Base-by-base conservation (phyloP, 2,113 vertebrate genomes). In the Eulemur macaco region DNA sequence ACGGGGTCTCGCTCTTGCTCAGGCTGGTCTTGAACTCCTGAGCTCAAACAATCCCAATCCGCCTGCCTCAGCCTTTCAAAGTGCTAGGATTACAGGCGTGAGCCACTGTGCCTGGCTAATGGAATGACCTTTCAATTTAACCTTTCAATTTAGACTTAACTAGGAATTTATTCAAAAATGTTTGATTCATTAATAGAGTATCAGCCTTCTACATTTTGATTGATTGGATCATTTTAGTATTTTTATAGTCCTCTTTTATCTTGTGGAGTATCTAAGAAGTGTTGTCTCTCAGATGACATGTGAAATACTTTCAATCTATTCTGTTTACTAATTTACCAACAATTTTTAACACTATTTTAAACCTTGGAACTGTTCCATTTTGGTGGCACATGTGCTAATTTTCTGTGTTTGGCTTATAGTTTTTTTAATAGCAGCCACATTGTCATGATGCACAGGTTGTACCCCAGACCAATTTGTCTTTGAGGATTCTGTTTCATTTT, bases 271-370 rank as follows among this genome's bases (percentile, higher is more conserved):
- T 14, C 60, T 3, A 73, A 68, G 63, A 84, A 80, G 63, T 60
- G 3, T 29, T 50, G 31, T 89, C 58, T 93, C 23, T 76, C 73
- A 50, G 56, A 25, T 93, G 45, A 84, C 25, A 17, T 37, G 29
- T 66, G 60, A 93, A 87, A 85, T 84, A 29, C 31, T 89, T 54
- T 54, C 47, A 94, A 60, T 85, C 17, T 56, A 69, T 88, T 93
- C 68, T 94, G 11, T 89, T 76, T 81, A 15, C 9, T 23, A 74
- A 69, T 95, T 66, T 78, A n/a, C 20, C 27, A 52, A 21, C 3
- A 66, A 1, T 56, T 58, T 90, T 91, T 83, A 77, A n/a, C 54
- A 29, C 12, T 85, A 2, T 92, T 92, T 92, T 66, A 91, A 91
- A n/a, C 39, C 42, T 56, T 31, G 39, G n/a, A 80, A 42, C 17